phyloP scores from a whole-genome alignment of 2,113 vertebrate species.

The Gambusia affinis region DNA sequence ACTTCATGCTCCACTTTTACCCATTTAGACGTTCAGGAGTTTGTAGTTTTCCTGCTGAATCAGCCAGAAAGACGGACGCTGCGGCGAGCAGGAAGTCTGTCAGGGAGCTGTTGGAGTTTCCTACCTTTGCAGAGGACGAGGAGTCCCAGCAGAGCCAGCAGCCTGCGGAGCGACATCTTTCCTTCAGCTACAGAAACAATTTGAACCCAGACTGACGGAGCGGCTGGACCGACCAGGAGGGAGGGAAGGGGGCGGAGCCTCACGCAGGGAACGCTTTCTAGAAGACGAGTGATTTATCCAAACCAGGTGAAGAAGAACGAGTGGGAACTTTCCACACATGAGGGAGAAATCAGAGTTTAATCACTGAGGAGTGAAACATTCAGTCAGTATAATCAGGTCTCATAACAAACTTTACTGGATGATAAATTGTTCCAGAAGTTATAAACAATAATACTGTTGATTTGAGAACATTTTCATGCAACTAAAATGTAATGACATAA shows the following conservation, averaged over 20 bases:
- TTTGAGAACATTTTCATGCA: no score
- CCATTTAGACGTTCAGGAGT: neutral
- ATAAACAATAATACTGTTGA: no score
- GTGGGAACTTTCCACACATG: no score
- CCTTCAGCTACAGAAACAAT: conserved; percentile 1
- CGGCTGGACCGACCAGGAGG: conserved; percentile 12
- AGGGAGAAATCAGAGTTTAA: no score
- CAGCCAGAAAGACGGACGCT: neutral
- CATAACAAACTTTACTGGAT: no score
- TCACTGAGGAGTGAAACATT: no score
- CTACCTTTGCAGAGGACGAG: conserved; percentile 74
- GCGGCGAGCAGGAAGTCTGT: neutral
- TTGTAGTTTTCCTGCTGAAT: neutral
- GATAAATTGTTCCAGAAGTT: no score
- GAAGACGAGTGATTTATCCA: conserved; percentile 6
- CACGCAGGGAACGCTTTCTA: conserved; percentile 18
- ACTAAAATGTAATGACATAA: no score
- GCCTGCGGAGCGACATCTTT: conserved; percentile 53
- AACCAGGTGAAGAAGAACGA: no score
- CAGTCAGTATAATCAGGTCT: no score
- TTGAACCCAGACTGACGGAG: conserved; percentile 18
- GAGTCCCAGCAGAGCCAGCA: conserved; percentile 58
- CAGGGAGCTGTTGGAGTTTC: neutral
- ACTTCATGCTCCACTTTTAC: neutral
- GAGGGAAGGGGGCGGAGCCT: conserved; percentile 12